Base-by-base conservation (phyloP, 1,140 invertebrate species). In the Amphibalanus amphitrite region DNA sequence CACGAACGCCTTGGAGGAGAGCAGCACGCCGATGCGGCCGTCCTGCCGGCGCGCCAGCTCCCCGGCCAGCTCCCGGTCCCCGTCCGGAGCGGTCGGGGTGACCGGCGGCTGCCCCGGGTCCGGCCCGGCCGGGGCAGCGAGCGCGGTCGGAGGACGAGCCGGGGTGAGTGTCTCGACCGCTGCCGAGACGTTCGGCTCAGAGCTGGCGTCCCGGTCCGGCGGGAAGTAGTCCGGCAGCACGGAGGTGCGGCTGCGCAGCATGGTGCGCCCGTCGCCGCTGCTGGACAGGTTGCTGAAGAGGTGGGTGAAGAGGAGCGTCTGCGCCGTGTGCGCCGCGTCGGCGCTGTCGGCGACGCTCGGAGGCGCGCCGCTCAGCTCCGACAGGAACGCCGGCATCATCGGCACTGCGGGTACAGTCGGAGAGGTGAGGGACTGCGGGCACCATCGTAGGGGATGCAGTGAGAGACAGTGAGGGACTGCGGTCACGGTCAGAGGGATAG, bases 1-100 rank as follows among this genome's bases (percentile, higher is more conserved):
- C 15, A 94, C 86, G 59, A 94, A 80, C 33, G 92, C 90, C 82
- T 94, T 93, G 30, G 90, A 90, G 64, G 91, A 90, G 73, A 94
- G 84, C 73, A 95, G 81, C 25, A 92, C 79, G 28, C 91, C 92
- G 38, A 94, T 85, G 76, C 86, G 83, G 10, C 87, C 86, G 78
- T 92, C 91, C 78, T 91, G 89, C 73, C 81, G 79, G 28, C 69
- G 6, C 6, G 38, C 6, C 6, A 38, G 89, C 73, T 81, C 79
- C 28, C 69, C 28, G 70, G 38, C 6, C 6, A 17, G 6, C 6
- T 6, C 38, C 6, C 38, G 6, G 38, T 38, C 6, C 38, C 17
- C 38, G 38, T 17, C 38, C 6, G 38, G 6, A 17, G 6, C 38
- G 38, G 38, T 17, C 38, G 38, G 6, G 38, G 6, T 38, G 6